Evolutionary conservation across 2,888 invertebrate genomes (phyloP).

Genomic region (Mythimna vitellina): DNA sequence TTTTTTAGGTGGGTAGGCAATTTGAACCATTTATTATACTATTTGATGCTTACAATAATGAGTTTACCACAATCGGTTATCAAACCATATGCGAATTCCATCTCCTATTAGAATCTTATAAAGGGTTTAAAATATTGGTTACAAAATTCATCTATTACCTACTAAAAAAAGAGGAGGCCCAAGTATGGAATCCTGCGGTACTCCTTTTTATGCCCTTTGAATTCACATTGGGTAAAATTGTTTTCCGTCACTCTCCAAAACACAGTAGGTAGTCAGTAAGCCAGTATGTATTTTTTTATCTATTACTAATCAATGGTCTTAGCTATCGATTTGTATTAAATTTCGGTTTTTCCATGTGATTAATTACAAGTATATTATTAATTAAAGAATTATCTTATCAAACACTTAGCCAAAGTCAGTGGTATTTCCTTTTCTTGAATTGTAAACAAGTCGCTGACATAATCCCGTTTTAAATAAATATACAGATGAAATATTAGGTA

Average conservation of each 20-base stretch:
- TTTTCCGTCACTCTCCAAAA: background rate
- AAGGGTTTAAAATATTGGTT: background rate
- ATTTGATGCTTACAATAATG: too few species aligned
- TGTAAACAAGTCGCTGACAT: constrained; percentile 23
- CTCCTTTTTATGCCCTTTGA: background rate
- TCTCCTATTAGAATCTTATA: background rate
- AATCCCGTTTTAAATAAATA: background rate
- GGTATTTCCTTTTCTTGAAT: constrained; percentile 20
- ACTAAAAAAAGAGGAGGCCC: background rate
- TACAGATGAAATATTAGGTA: too few species aligned
- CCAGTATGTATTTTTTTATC: background rate
- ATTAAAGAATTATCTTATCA: constrained; percentile 35
- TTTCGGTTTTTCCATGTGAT: constrained; percentile 23
- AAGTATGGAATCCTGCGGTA: background rate
- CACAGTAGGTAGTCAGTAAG: background rate
- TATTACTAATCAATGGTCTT: background rate
- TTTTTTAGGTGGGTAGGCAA: too few species aligned
- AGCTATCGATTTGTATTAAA: constrained; percentile 7
- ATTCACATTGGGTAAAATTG: background rate
- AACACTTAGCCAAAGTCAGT: background rate
- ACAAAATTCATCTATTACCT: background rate
- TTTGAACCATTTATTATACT: too few species aligned
- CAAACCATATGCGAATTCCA: background rate
- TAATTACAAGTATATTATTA: constrained; percentile 14
- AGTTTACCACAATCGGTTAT: too few species aligned